phyloP scores from a whole-genome alignment of 2,113 vertebrate genomes.

The Artemisiospiza belli region DNA sequence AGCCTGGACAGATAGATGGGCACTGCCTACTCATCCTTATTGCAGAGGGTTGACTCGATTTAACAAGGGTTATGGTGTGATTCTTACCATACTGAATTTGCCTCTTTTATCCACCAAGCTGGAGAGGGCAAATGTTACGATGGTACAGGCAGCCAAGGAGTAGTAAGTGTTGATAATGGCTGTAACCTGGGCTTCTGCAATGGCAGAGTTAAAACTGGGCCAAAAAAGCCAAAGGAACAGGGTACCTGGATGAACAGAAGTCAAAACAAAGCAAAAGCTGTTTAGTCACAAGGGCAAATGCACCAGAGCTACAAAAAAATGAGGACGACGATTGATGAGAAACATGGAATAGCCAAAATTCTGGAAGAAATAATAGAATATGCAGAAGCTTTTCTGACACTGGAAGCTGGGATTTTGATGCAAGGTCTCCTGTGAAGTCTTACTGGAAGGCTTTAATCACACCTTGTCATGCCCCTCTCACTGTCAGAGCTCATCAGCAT shows the following conservation, averaged over 20 bases:
- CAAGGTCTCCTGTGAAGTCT: not conserved
- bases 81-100: constrained; percentile 90
- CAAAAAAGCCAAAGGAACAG: constrained; percentile 94
- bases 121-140: constrained; percentile 87
- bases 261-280: not conserved
- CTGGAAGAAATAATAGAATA: not conserved
- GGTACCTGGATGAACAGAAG: constrained; percentile 67
- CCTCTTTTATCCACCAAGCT: constrained; percentile 86
- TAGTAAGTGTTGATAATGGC: constrained; percentile 92
- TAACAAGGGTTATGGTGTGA: not conserved
- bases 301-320: not conserved
- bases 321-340: not conserved
- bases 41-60: rapidly evolving
- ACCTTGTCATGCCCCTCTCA: not conserved
- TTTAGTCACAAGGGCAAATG: not conserved
- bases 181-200: constrained; percentile 68
- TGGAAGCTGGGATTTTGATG: not conserved
- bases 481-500: not conserved
- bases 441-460: not conserved
- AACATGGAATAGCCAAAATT: not conserved
- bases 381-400: not conserved
- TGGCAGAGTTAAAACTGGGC: constrained; percentile 96
- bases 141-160: constrained; percentile 85
- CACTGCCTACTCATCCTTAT: not conserved
- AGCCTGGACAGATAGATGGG: not conserved